phyloP scores from a whole-genome alignment of 2,797 vertebrate species.

The Scomberomorus guttatus region DNA sequence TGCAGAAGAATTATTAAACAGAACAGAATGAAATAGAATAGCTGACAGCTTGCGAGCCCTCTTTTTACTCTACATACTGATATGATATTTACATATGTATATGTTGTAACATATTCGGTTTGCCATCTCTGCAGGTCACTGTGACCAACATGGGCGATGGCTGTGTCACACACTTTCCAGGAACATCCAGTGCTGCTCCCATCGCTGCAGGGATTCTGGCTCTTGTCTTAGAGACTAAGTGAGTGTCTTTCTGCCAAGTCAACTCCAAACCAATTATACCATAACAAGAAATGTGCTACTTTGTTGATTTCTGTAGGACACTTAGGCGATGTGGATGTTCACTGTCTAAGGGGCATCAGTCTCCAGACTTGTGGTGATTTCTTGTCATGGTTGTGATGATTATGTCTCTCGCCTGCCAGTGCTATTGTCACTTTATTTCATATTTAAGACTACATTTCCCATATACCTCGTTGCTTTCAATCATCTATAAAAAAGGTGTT shows the following conservation, averaged over 20 bases:
- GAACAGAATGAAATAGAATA: background rate
- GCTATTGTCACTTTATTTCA: background rate
- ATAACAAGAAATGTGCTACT: background rate
- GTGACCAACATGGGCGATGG: slow-evolving; percentile 84
- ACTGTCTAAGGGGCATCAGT: background rate
- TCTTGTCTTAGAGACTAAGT: slow-evolving; percentile 76
- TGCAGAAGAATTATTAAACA: background rate
- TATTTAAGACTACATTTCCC: slow-evolving; percentile 8
- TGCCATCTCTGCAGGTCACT: slow-evolving; percentile 87
- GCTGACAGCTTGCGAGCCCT: background rate
- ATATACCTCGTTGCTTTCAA: background rate
- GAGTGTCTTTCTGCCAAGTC: slow-evolving; percentile 41
- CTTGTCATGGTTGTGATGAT: background rate
- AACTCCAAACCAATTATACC: background rate
- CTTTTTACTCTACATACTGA: background rate
- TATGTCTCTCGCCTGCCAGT: background rate
- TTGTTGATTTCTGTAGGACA: slow-evolving; percentile 23
- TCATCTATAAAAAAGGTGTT: background rate
- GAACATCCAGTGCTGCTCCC: slow-evolving; percentile 77
- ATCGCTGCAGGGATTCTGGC: slow-evolving; percentile 72
- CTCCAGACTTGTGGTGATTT: background rate
- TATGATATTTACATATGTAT: background rate
- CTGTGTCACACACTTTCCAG: slow-evolving; percentile 80
- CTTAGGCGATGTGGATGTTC: background rate
- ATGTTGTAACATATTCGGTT: background rate